Evolutionary conservation across 1,140 invertebrate species (phyloP).

Genomic region (Macrosteles quadrilineatus): DNA sequence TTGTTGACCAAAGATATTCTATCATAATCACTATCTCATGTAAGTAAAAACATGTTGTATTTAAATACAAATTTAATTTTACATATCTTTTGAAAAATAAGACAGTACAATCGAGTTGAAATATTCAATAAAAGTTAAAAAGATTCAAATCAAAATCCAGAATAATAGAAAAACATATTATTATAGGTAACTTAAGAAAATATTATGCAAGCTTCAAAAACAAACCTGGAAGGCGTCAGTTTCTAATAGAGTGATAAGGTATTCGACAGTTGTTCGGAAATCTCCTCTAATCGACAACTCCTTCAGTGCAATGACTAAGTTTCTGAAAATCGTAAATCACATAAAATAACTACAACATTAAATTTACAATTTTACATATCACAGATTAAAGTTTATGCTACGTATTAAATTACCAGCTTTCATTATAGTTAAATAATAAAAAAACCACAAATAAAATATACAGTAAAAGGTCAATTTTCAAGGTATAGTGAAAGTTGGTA

Average conservation of each 20-base stretch:
- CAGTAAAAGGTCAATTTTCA: too few relatives aligned
- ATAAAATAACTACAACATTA: not conserved
- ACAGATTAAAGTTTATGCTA: not conserved
- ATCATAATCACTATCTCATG: too few relatives aligned
- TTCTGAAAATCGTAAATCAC: constrained; percentile 55
- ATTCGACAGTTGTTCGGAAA: constrained; percentile 98
- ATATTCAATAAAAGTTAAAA: too few relatives aligned
- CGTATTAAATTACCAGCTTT: not conserved
- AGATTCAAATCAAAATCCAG: too few relatives aligned
- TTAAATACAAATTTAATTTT: too few relatives aligned
- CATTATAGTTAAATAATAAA: too few relatives aligned
- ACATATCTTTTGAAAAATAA: not conserved
- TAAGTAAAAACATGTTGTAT: too few relatives aligned
- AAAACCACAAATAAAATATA: too few relatives aligned
- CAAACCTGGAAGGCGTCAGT: constrained; percentile 85
- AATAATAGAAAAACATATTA: too few relatives aligned
- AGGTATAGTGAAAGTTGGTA: too few relatives aligned
- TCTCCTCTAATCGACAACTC: constrained; percentile 97
- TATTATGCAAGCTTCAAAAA: not conserved
- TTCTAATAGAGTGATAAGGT: constrained; percentile 94
- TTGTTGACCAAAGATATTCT: too few relatives aligned
- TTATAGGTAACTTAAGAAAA: too few relatives aligned
- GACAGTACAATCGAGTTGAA: not conserved
- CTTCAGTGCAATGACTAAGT: constrained; percentile 95
- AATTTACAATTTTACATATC: not conserved